A percentile compares a stretch with the other conserved stretches of the same genome.
phyloP scores from a whole-genome alignment of 1,140 invertebrate genomes.

The Drosophila auraria region DNA sequence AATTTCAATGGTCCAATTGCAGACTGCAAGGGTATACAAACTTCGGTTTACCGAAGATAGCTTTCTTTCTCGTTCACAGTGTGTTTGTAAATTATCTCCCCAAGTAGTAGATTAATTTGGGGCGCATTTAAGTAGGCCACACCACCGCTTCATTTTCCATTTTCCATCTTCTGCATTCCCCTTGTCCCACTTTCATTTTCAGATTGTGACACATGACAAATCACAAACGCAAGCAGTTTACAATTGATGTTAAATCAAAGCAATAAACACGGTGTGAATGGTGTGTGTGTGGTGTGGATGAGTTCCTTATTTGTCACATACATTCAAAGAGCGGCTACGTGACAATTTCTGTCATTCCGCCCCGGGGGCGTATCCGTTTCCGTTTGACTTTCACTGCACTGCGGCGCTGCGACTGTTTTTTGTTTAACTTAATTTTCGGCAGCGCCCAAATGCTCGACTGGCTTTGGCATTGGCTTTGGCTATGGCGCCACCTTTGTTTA shows the following conservation, averaged over 20 bases:
- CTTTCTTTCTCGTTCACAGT: too few relatives aligned
- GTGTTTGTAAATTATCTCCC: constrained; percentile 18
- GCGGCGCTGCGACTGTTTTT: constrained; percentile 42
- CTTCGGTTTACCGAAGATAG: too few relatives aligned
- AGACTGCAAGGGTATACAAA: too few relatives aligned
- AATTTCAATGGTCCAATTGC: too few relatives aligned
- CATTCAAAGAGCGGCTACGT: constrained; percentile 48
- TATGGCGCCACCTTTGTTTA: constrained; percentile 52
- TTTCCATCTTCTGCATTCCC: not conserved
- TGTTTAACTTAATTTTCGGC: constrained; percentile 62
- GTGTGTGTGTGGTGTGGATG: constrained; percentile 13
- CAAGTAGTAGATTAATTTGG: constrained; percentile 55
- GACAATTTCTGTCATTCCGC: constrained; percentile 67
- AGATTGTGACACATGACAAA: constrained; percentile 60
- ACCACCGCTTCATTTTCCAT: not conserved
- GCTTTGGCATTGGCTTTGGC: constrained; percentile 26
- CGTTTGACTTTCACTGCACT: constrained; percentile 59
- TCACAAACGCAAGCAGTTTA: constrained; percentile 62
- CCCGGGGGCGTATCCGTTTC: constrained; percentile 62
- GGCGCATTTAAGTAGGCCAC: constrained; percentile 20
- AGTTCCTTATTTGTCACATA: constrained; percentile 45
- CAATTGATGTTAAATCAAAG: constrained; percentile 76
- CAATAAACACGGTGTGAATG: constrained; percentile 50
- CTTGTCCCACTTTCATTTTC: constrained; percentile 24
- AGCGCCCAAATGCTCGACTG: constrained; percentile 39